Base-by-base conservation (phyloP, 2,888 invertebrate species). In the Diploptera punctata region DNA sequence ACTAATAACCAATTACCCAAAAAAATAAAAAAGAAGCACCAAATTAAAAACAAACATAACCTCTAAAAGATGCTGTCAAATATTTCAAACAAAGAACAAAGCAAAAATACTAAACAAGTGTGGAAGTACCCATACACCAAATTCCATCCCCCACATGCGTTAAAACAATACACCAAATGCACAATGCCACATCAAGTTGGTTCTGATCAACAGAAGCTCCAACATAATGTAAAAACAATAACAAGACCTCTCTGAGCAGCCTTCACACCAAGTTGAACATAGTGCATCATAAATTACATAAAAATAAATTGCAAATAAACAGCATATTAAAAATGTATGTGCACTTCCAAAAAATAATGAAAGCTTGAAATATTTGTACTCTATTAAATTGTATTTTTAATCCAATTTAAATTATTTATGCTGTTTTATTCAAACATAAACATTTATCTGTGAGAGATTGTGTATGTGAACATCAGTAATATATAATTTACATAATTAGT, bases 51-150 rank as follows among this genome's bases (percentile, higher is more conserved):
- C 31, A 70, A n/a, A 70, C 62, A 71, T 71, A 61, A 71, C 69
- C 69, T 68, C 47, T 67, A 72, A n/a, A 69, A 67, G 60, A 54
- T 67, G 61, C 67, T 67, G 47, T 57, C 68, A 70, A 70, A 61
- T 68, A 62, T 68, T 67, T 70, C 69, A 71, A 72, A 74, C 74
- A 71, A 68, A 69, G 67, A 72, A 72, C 47, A 69, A 57, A 71
- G 54, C 52, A 70, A 65, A 71, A 43, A 72, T 68, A 69, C 68
- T 69, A 67, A 74, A 70, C 72, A 74, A 72, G 70, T 74, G 74
- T 49, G 54, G 70, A 72, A 74, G 74, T 71, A 75, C 70, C 75
- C 75, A 67, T 73, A 73, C 67, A 75, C 75, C 75, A 71, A 73
- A 71, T 75, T 75, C 75, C 71, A 75, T 70, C 71, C 75, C 74